These are phyloP conservation scores for Caprella mutica DNA, from an alignment of 2,888 invertebrate genomes.

Conservation along the genomic window DNA sequence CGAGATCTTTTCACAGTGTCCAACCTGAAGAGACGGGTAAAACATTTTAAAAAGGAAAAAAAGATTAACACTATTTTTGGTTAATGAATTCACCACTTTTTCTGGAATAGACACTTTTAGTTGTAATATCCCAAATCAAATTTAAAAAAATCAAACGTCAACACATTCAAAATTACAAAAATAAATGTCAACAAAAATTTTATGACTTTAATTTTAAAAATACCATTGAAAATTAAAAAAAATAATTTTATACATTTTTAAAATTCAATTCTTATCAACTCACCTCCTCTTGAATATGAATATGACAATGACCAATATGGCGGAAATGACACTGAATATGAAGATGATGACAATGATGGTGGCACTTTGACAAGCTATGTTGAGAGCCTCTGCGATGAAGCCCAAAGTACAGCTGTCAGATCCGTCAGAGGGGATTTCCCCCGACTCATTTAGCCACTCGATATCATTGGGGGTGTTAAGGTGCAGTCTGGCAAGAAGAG, in stretches of 20 bases:
- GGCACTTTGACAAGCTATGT: conserved; percentile 61
- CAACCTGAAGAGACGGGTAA: too few species aligned
- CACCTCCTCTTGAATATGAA: conserved; percentile 53
- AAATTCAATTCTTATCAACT: conserved; percentile 31
- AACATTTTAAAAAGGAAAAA: too few species aligned
- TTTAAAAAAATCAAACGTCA: too few species aligned
- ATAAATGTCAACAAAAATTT: too few species aligned
- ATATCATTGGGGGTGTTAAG: conserved; percentile 50
- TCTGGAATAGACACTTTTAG: too few species aligned
- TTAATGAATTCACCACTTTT: too few species aligned
- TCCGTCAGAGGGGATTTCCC: conserved; percentile 56
- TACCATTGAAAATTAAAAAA: too few species aligned
- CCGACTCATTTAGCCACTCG: conserved; percentile 53
- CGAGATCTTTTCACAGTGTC: too few species aligned
- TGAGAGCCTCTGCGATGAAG: conserved; percentile 54
- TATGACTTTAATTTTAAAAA: too few species aligned
- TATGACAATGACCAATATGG: conserved; percentile 50
- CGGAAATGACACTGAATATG: conserved; percentile 48
- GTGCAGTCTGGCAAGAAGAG: conserved; percentile 38
- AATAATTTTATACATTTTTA: neutral
- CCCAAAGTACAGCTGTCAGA: conserved; percentile 48
- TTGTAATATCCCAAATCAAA: too few species aligned
- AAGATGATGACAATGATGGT: conserved; percentile 55
- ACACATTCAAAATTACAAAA: too few species aligned
- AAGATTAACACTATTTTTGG: neutral